Conservation (phyloP, 2,797 vertebrate species). For the Bradypus variegatus region DNA sequence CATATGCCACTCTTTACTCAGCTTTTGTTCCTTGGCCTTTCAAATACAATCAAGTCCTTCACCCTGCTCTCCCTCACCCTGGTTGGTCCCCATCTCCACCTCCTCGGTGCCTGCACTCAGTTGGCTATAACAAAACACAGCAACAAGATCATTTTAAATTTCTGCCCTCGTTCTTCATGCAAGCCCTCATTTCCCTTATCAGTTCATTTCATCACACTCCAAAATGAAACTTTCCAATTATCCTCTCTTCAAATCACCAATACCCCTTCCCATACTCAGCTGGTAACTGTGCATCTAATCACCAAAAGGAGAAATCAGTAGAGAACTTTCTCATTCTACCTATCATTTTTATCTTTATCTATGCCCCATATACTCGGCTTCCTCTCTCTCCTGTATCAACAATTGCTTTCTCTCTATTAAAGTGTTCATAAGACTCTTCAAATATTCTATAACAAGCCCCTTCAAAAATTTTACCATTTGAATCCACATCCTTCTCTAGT, state of each 20-base stretch:
- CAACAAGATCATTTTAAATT: not conserved
- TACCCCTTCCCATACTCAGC: not conserved
- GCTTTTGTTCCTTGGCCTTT: not conserved
- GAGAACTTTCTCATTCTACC: not conserved
- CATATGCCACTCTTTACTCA: not conserved
- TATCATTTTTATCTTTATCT: not conserved
- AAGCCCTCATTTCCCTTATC: not conserved
- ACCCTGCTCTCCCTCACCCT: not conserved
- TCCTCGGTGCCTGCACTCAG: not conserved
- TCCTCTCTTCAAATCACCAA: not conserved
- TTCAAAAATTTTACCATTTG: not conserved
- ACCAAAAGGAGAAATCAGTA: not conserved
- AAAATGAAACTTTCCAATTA: not conserved
- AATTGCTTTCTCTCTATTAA: not conserved
- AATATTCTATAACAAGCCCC: not conserved
- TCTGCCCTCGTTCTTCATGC: not conserved
- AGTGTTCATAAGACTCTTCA: not conserved
- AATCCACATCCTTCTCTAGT: not conserved
- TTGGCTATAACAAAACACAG: not conserved
- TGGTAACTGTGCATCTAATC: not conserved
- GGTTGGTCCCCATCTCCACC: not conserved
- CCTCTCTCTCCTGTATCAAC: not conserved
- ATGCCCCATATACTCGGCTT: not conserved
- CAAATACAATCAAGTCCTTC: not conserved
- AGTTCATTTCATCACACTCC: not conserved